These are phyloP conservation scores for Tubulanus polymorphus DNA, from an alignment of 2,888 invertebrate species.

Conservation along the genomic window DNA sequence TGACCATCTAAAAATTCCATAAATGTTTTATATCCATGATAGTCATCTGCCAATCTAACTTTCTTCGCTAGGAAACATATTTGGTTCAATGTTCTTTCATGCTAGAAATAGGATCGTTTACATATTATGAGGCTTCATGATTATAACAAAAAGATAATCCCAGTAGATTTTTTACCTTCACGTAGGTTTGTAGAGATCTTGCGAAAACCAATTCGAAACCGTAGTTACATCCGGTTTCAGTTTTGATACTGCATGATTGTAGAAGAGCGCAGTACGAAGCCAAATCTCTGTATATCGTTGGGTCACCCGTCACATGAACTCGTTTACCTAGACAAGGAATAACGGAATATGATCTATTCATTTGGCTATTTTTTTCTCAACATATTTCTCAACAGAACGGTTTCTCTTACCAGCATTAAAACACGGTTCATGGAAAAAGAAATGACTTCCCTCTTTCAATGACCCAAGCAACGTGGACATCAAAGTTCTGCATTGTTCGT, in stretches of 20 bases:
- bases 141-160: too few species aligned
- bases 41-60: too few species aligned
- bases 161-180: too few species aligned
- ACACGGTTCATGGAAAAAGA: conserved; percentile 57
- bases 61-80: too few species aligned
- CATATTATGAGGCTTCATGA: too few species aligned
- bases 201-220: conserved; percentile 22
- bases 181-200: conserved; percentile 39
- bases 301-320: conserved; percentile 15
- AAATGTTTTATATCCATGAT: too few species aligned
- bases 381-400: too few species aligned
- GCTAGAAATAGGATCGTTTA: too few species aligned
- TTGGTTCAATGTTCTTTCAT: too few species aligned
- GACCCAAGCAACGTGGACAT: conserved; percentile 52
- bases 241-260: conserved; percentile 6
- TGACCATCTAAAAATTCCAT: conserved; percentile 59
- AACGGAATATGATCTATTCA: too few species aligned
- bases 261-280: conserved; percentile 38
- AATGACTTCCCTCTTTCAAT: conserved; percentile 53
- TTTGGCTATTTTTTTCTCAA: too few species aligned
- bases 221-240: conserved; percentile 6
- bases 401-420: too few species aligned
- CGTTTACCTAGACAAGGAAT: conserved; percentile 9
- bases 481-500: conserved; percentile 52
- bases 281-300: conserved; percentile 44